These are phyloP conservation scores for Arctia plantaginis DNA, from an alignment of 2,888 invertebrate species.

Conservation along the genomic window DNA sequence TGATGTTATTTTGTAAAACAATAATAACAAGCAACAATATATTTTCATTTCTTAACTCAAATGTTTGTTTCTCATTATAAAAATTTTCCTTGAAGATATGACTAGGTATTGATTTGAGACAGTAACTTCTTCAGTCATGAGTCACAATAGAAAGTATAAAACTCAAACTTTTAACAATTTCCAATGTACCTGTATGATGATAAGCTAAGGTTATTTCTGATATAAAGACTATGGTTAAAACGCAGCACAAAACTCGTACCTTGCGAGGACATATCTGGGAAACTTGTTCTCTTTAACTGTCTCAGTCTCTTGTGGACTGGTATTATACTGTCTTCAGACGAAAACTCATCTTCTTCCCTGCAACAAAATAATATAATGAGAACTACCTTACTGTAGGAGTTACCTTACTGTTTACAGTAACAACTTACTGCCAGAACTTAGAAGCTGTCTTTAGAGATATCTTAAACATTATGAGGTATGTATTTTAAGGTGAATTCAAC, in stretches of 20 bases:
- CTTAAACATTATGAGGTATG: constrained; percentile 65
- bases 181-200: neutral
- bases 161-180: neutral
- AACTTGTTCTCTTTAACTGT: constrained; percentile 70
- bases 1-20: neutral
- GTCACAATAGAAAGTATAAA: neutral
- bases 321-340: constrained; percentile 72
- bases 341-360: constrained; percentile 77
- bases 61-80: neutral
- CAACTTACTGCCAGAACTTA: constrained; percentile 78
- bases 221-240: constrained; percentile 3
- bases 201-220: neutral
- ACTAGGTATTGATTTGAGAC: neutral
- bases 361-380: constrained; percentile 55
- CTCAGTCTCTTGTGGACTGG: constrained; percentile 77
- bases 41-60: neutral
- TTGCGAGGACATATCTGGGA: constrained; percentile 71
- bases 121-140: neutral
- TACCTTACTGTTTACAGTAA: constrained; percentile 5
- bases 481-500: constrained; percentile 38
- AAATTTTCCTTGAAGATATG: neutral
- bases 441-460: constrained; percentile 74
- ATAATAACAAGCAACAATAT: neutral
- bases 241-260: constrained; percentile 57
- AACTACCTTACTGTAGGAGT: neutral